Percentiles rank a stretch among this genome's conserved stretches.
Conservation (phyloP, 2,888 invertebrate species). For the Scaptodrosophila latifasciaeformis region DNA sequence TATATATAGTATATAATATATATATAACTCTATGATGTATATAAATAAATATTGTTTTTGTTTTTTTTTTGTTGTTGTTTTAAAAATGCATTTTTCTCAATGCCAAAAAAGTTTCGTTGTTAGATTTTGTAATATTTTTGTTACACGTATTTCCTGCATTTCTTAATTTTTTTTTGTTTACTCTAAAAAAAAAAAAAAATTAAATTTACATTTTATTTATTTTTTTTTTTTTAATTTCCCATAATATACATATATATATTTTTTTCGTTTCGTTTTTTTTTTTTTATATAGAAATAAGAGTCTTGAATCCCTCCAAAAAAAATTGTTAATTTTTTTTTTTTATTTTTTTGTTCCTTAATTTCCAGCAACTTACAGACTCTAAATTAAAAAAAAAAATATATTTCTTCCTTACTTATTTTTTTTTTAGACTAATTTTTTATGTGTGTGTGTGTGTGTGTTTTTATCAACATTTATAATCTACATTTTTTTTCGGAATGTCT, state of each 20-base stretch:
- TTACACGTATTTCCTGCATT: conserved; percentile 63
- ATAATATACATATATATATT: conserved; percentile 19
- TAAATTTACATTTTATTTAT: conserved; percentile 29
- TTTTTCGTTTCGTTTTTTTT: neutral
- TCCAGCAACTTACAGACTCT: neutral
- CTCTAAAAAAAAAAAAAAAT: conserved; percentile 30
- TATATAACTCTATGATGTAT: conserved; percentile 33
- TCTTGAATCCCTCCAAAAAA: conserved; percentile 73
- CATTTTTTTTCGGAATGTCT: too few species aligned
- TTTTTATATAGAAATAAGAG: conserved; percentile 54
- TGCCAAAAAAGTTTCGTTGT: conserved; percentile 69
- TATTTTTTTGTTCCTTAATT: conserved; percentile 6
- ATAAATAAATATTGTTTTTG: conserved; percentile 53
- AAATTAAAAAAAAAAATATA: conserved; percentile 23
- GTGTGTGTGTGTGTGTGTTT: neutral
- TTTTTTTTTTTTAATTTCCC: conserved; percentile 10
- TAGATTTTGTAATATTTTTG: conserved; percentile 63
- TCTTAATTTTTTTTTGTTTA: conserved; percentile 33
- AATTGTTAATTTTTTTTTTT: conserved; percentile 12
- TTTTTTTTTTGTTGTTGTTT: too few species aligned
- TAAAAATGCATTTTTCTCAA: conserved; percentile 62
- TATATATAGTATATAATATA: conserved; percentile 9
- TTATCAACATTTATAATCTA: too few species aligned
- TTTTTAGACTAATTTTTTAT: neutral
- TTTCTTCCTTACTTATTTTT: conserved; percentile 4